Conservation (phyloP, 2,888 invertebrate genomes). For the Leptura quadrifasciata region DNA sequence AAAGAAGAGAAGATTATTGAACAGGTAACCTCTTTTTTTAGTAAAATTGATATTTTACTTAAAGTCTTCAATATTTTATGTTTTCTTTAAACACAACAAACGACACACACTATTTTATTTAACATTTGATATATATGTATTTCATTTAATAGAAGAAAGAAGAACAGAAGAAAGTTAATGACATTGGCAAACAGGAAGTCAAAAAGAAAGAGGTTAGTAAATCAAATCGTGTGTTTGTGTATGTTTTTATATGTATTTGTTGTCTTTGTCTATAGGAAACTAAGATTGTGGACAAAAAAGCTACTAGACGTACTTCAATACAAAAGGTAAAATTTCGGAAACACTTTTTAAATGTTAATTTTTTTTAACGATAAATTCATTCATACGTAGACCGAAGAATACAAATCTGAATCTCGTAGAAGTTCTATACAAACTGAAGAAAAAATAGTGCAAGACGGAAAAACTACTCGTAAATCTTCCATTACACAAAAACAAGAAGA, state of each 20-base stretch:
- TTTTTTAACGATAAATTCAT: conserved; percentile 32
- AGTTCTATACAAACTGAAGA: conserved; percentile 71
- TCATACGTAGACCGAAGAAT: conserved; percentile 67
- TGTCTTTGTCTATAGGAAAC: conserved; percentile 72
- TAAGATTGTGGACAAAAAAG: conserved; percentile 77
- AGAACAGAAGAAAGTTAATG: conserved; percentile 69
- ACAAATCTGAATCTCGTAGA: conserved; percentile 70
- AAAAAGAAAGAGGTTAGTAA: conserved; percentile 67
- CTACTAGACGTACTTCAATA: conserved; percentile 70
- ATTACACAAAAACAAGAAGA: conserved; percentile 71
- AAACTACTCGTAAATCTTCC: conserved; percentile 71
- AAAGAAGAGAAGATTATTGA: conserved; percentile 58
- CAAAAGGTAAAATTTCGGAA: conserved; percentile 65
- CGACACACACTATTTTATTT: neutral
- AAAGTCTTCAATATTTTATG: neutral
- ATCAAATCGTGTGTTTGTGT: conserved; percentile 48
- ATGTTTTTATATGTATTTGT: conserved; percentile 50
- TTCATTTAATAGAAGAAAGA: conserved; percentile 55
- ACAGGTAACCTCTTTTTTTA: conserved; percentile 44
- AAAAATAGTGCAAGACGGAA: conserved; percentile 70
- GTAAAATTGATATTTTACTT: conserved; percentile 4
- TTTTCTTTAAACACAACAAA: neutral
- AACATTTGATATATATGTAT: conserved; percentile 13
- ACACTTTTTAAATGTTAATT: conserved; percentile 15
- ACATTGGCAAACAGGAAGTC: conserved; percentile 66